Conservation (phyloP, 2,888 invertebrate species). For the Allophyes oxyacanthae region DNA sequence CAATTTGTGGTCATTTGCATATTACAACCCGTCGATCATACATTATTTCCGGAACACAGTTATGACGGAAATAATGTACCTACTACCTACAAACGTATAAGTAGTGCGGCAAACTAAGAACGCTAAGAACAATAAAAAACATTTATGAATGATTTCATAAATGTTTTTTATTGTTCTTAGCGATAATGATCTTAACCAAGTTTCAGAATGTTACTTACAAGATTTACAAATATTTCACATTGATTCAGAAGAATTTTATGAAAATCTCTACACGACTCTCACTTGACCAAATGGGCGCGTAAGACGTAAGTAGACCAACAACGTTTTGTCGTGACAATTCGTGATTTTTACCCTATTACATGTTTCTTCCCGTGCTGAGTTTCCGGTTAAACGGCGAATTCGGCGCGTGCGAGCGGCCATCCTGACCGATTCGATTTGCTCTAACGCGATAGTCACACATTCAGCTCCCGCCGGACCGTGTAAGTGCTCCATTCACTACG, state of each 20-base stretch:
- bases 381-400: conserved; percentile 79
- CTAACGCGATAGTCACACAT: conserved; percentile 87
- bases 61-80: conserved; percentile 30
- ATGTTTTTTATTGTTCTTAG: conserved; percentile 17
- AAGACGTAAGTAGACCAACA: conserved; percentile 52
- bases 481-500: conserved; percentile 87
- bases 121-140: conserved; percentile 19
- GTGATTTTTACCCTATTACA: conserved; percentile 63
- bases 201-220: background rate
- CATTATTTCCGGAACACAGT: conserved; percentile 60
- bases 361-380: conserved; percentile 68
- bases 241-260: background rate
- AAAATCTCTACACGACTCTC: background rate
- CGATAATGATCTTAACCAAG: conserved; percentile 7
- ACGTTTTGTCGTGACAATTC: conserved; percentile 56
- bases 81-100: conserved; percentile 21
- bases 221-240: conserved; percentile 1
- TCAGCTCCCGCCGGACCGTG: conserved; percentile 85
- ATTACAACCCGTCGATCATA: conserved; percentile 65
- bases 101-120: conserved; percentile 5
- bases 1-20: conserved; percentile 73
- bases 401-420: conserved; percentile 77
- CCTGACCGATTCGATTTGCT: conserved; percentile 86
- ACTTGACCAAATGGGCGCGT: conserved; percentile 4
- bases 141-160: conserved; percentile 6